These are phyloP conservation scores for Trilocha varians DNA, from an alignment of 2,888 invertebrate genomes.

Conservation along the genomic window DNA sequence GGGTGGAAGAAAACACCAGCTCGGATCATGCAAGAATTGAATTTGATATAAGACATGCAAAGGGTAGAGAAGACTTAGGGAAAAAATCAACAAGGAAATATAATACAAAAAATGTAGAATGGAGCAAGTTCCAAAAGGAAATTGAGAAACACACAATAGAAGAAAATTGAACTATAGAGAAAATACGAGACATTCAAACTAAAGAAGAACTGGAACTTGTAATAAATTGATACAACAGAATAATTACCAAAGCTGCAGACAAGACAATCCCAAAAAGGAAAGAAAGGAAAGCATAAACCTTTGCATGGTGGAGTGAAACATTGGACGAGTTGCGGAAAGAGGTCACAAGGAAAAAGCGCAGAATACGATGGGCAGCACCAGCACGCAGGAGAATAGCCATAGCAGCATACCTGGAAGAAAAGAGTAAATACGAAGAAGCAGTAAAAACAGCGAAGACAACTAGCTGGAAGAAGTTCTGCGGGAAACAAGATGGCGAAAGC, in stretches of 20 bases:
- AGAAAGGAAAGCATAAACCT: neutral
- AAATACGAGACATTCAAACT: neutral
- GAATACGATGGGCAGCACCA: conserved; percentile 1
- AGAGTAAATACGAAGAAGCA: neutral
- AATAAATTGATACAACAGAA: too few relatives aligned
- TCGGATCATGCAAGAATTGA: neutral
- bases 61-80: too few relatives aligned
- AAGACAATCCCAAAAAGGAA: neutral
- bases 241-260: too few relatives aligned
- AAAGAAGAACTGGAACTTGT: neutral
- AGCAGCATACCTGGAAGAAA: neutral
- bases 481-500: conserved; percentile 7
- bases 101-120: too few relatives aligned
- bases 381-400: neutral
- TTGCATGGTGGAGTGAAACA: neutral
- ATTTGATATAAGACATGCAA: neutral
- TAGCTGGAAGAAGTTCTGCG: conserved; percentile 4
- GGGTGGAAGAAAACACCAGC: too few relatives aligned
- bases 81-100: too few relatives aligned
- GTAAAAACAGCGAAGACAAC: neutral
- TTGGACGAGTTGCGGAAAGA: neutral
- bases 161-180: neutral
- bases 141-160: neutral
- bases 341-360: neutral
- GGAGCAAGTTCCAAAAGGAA: neutral